Percentiles rank a stretch among this genome's conserved stretches.
These are phyloP conservation scores for Gerris lacustris DNA, from an alignment of 2,888 invertebrate species.

Conservation along the genomic window DNA sequence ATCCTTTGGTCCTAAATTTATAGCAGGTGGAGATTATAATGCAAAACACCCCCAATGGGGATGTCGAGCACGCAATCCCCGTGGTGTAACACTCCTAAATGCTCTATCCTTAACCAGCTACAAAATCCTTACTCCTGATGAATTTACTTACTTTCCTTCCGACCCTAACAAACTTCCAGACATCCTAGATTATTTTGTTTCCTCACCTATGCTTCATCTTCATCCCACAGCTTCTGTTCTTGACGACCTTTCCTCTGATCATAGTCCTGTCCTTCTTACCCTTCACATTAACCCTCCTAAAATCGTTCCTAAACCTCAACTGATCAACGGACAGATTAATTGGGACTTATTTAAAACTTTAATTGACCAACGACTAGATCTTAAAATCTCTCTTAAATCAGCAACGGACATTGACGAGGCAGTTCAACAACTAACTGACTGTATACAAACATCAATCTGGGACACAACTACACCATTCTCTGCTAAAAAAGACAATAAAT, in stretches of 20 bases:
- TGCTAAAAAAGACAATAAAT: no score
- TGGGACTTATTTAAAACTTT: no score
- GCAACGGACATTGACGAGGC: no score
- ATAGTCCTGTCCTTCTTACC: conserved; percentile 21
- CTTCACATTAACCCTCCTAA: no score
- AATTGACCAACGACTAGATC: no score
- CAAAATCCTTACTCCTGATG: conserved; percentile 18
- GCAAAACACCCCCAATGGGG: conserved; percentile 29
- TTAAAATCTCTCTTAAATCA: no score
- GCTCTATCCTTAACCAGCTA: background rate
- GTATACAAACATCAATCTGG: no score
- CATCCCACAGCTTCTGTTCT: conserved; percentile 18
- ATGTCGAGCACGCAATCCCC: conserved; percentile 24
- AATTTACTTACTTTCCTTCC: conserved; percentile 24
- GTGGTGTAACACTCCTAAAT: conserved; percentile 7
- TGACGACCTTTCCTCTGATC: conserved; percentile 26
- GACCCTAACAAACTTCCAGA: conserved; percentile 26
- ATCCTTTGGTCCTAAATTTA: conserved; percentile 24
- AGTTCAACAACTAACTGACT: no score
- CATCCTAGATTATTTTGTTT: conserved; percentile 25
- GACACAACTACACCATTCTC: no score
- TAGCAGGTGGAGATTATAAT: conserved; percentile 29
- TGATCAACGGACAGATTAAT: no score
- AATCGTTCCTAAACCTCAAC: no score
- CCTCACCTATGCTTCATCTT: conserved; percentile 18